Evolutionary conservation across 2,113 vertebrate species (phyloP).

Genomic region (Oncorhynchus nerka): DNA sequence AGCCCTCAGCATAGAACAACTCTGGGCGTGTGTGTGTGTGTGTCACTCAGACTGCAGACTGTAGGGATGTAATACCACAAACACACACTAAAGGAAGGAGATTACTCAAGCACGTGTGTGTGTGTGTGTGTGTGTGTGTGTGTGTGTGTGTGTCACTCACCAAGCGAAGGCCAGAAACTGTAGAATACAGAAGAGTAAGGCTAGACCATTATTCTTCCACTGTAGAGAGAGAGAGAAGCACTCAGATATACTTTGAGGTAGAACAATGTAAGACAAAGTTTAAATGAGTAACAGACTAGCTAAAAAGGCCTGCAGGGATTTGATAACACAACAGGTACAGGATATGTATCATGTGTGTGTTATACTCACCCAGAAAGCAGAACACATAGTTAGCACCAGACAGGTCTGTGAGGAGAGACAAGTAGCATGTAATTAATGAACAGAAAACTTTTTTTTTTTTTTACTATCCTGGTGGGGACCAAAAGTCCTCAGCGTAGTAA

Average conservation of each 20-base stretch:
- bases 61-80: not conserved
- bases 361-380: slow-evolving; percentile 85
- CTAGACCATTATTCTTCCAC: slow-evolving; percentile 82
- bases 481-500: not conserved
- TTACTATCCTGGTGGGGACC: not conserved
- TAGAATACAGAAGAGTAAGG: slow-evolving; percentile 84
- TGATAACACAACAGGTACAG: no score
- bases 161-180: slow-evolving; percentile 89
- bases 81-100: no score
- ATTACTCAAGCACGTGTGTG: not conserved
- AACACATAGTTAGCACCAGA: slow-evolving; percentile 83
- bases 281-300: not conserved
- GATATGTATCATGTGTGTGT: not conserved
- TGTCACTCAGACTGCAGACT: not conserved
- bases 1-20: slow-evolving; percentile 8
- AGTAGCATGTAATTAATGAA: no score
- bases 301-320: not conserved
- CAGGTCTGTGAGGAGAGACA: slow-evolving; percentile 69
- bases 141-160: slow-evolving; percentile 63
- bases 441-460: no score
- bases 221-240: slow-evolving; percentile 4
- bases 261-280: not conserved
- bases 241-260: not conserved
- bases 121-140: not conserved
- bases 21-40: not conserved